A percentile compares a stretch with the other conserved stretches of the same genome.
Conservation (phyloP, 2,797 vertebrate species). For the Halcyon leucocephala region DNA sequence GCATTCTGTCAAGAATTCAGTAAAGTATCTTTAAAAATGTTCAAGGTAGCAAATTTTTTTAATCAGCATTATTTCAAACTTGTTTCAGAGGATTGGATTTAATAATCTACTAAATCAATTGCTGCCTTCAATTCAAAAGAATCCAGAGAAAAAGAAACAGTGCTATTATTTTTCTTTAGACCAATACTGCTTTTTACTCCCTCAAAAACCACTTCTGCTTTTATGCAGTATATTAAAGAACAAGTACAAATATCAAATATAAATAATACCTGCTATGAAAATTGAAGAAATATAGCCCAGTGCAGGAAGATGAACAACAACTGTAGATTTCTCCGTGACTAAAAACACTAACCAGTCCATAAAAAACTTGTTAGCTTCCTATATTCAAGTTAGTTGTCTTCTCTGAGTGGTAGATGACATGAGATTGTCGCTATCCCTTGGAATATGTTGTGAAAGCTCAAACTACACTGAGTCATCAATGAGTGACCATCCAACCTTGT, state of each 20-base stretch:
- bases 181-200: neutral
- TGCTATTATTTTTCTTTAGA: neutral
- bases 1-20: neutral
- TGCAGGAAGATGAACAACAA: neutral
- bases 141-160: neutral
- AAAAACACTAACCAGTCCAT: neutral
- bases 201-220: neutral
- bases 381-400: neutral
- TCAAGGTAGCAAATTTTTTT: neutral
- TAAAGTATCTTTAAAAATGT: neutral
- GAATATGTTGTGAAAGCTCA: neutral
- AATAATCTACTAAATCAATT: neutral
- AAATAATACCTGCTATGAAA: neutral
- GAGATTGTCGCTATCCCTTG: neutral
- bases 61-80: neutral
- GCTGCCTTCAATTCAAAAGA: neutral
- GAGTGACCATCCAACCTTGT: conserved; percentile 14
- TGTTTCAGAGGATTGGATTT: neutral
- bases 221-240: neutral
- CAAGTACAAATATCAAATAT: neutral
- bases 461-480: neutral
- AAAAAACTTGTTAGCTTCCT: neutral
- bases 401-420: neutral
- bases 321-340: neutral
- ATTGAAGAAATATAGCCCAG: neutral